Conservation (phyloP, 2,113 vertebrate species). For the Thalassoma bifasciatum region DNA sequence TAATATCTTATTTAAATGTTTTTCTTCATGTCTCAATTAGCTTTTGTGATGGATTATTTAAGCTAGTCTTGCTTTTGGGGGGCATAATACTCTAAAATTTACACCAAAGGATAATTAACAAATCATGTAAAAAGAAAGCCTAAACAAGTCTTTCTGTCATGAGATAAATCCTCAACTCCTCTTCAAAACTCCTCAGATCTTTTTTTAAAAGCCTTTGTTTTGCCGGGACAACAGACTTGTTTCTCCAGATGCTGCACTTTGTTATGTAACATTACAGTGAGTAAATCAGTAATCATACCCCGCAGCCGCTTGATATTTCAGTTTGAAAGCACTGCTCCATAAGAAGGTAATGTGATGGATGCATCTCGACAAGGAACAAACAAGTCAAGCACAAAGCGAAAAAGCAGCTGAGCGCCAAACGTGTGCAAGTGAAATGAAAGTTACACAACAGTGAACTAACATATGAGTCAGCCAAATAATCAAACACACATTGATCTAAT, state of each 20-base stretch:
- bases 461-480: constrained; percentile 11
- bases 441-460: constrained; percentile 23
- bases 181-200: constrained; percentile 7
- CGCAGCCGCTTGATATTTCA: constrained; percentile 57
- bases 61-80: constrained; percentile 1
- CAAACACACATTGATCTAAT: constrained; percentile 9
- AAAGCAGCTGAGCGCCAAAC: constrained; percentile 8
- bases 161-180: too few species aligned
- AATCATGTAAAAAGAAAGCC: background rate
- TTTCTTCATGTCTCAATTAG: constrained; percentile 21
- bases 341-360: constrained; percentile 65
- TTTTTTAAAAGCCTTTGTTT: constrained; percentile 13
- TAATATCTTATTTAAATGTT: background rate
- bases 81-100: background rate
- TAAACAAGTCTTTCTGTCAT: background rate
- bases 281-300: constrained; percentile 53
- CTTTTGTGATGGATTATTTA: constrained; percentile 12
- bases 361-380: constrained; percentile 59
- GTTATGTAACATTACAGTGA: constrained; percentile 57
- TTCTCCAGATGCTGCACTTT: constrained; percentile 14
- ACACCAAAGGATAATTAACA: constrained; percentile 1
- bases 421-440: background rate
- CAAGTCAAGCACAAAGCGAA: constrained; percentile 26
- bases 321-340: constrained; percentile 33
- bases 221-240: background rate